Evolutionary conservation across 2,113 vertebrate species (phyloP).

Genomic region (Podocnemis expansa): DNA sequence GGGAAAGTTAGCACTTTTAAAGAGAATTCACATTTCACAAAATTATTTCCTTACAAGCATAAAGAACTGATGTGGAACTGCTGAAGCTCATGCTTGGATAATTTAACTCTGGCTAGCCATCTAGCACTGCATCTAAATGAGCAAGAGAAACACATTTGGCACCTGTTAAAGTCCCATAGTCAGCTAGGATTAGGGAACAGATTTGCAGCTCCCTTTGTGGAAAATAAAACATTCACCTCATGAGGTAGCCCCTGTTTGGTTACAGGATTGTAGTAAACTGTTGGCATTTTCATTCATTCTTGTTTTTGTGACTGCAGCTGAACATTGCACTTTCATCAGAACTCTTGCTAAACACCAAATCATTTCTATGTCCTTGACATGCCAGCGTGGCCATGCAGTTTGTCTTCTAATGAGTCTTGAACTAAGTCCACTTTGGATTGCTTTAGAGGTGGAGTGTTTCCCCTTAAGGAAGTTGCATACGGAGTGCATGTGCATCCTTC

Average conservation of each 20-base stretch:
- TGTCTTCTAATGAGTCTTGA: background rate
- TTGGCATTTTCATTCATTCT: background rate
- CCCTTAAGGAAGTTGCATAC: background rate
- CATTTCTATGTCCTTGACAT: background rate
- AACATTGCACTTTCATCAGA: background rate
- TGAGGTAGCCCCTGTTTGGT: background rate
- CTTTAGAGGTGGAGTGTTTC: background rate
- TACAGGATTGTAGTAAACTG: background rate
- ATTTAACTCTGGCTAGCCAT: background rate
- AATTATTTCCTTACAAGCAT: background rate
- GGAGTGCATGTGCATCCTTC: background rate
- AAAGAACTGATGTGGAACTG: background rate
- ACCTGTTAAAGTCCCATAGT: background rate
- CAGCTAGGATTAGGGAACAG: background rate
- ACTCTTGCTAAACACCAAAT: background rate
- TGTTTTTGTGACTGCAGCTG: background rate
- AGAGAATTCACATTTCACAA: background rate
- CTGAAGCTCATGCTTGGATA: background rate
- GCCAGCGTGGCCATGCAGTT: background rate
- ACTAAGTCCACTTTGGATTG: accelerated
- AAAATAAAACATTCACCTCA: background rate
- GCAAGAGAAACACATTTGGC: background rate
- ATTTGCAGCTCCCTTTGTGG: background rate
- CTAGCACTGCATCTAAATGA: background rate
- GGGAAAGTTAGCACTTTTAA: background rate